Base-by-base conservation (phyloP, 2,797 vertebrate genomes). In the Chaenodraco wilsoni region DNA sequence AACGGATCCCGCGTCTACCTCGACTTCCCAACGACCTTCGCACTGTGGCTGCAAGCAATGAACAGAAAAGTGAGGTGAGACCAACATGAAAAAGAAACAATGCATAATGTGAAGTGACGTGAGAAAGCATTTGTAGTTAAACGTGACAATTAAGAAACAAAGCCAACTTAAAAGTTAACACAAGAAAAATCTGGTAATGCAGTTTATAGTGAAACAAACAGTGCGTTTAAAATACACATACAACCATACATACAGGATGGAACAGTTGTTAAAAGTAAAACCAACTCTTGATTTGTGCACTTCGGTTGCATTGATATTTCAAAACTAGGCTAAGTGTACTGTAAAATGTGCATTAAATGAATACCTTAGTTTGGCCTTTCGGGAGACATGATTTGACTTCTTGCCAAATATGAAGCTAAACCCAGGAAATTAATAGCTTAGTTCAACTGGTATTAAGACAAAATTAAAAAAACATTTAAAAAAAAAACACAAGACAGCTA, bases 21-120 rank as follows among this genome's bases (percentile, higher is more conserved):
- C 97, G 96, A 95, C 94, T 96, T 93, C 95, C 96, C 94, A 96
- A 94, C 93, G 96, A 96, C 95, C 95, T 96, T 96, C 96, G 93
- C 83, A 96, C 94, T 88, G 95, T 94, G 87, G 95, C 97, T 98
- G 97, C 75, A 86, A 95, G 96, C 93, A 96, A 97, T 95, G 95
- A 94, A 97, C 94, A 98, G 92, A 98, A 93, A 97, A 88, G 92
- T 91, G 92, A 93, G 72, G 93, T 94, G 91, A 95, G 90, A 93
- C 66, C 79, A 91, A 93, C 87, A 94, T 72, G 74, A 80, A 78
- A 88, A 54, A 51, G 90, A 87, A 87, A 87, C 79, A 71, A 81
- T 72, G 27, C 85, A 90, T 63, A 79, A 91, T 64, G 84, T 88
- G 87, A 90, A 82, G 79, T 89, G 84, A 88, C 13, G 79, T 71